Base-by-base conservation (phyloP, 2,113 vertebrate species). In the Nerophis lumbriciformis region DNA sequence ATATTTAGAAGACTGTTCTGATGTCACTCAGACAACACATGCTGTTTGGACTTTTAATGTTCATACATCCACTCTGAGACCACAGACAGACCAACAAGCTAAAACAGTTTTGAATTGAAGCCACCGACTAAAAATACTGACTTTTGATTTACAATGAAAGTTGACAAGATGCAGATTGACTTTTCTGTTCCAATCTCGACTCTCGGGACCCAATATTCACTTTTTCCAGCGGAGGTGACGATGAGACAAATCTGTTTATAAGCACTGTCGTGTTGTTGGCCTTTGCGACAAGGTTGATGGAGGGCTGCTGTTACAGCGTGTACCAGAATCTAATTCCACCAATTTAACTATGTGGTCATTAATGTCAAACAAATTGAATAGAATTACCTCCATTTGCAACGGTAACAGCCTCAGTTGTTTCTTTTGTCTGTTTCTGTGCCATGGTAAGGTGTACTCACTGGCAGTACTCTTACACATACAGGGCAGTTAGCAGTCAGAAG, bases 1-100 rank as follows among this genome's bases (percentile, higher is more conserved):
- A 65, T 58, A 61, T 55, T 42, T 57, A 36, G 63, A 15, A 50
- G 21, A 61, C 47, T 69, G 42, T 66, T 19, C 55, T 8, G 53
- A 21, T 16, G 66, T 68, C 60, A 53, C 16, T n/a, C 21, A 61
- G 35, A 61, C 48, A 28, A 28, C 28, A 28, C 28, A 28, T 28
- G 28, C 28, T 28, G 28, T 3, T 28, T 28, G 1, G 28, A 28
- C 28, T 28, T 28, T 28, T 59, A 57, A 28, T 69, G 63, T 72
- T 8, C 54, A 72, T 68, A 5, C 53, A 68, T 67, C 39, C 16
- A 44, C 4, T 48, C 63, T 55, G 39, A 38, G n/a, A 6, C 8
- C 6, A 52, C 35, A 53, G n/a, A 14, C 51, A 55, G 37, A 15
- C 37, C 37, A 56, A 37, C 35, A 53, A 6, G 45, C n/a, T 14